Percentiles rank a stretch among this genome's conserved stretches.
Evolutionary conservation across 2,888 invertebrate genomes (phyloP).

Genomic region (Taenaris catops): DNA sequence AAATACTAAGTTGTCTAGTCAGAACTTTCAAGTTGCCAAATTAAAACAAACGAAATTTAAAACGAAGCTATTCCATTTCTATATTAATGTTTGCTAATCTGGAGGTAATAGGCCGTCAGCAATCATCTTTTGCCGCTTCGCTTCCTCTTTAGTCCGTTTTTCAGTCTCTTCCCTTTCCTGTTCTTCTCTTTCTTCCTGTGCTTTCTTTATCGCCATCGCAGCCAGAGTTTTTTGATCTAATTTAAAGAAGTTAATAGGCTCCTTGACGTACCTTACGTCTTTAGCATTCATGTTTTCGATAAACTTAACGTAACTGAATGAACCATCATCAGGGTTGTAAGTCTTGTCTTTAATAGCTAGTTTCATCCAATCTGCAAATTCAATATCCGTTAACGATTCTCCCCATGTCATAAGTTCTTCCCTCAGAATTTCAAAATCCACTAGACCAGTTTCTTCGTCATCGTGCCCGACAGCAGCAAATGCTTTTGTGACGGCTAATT

Average conservation of each 20-base stretch:
- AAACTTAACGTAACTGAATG: slow-evolving; percentile 52
- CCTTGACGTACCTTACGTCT: slow-evolving; percentile 49
- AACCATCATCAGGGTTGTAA: slow-evolving; percentile 43
- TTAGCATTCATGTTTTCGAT: slow-evolving; percentile 64
- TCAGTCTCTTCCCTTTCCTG: slow-evolving; percentile 54
- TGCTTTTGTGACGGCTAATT: slow-evolving; percentile 49
- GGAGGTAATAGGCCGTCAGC: slow-evolving; percentile 50
- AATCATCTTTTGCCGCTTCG: slow-evolving; percentile 54
- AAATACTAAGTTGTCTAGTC: too few species aligned
- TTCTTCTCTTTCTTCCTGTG: slow-evolving; percentile 51
- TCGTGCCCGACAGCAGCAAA: slow-evolving; percentile 58
- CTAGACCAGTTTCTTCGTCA: slow-evolving; percentile 49
- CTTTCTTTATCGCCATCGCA: slow-evolving; percentile 60
- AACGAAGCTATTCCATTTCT: background rate
- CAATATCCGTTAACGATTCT: slow-evolving; percentile 53
- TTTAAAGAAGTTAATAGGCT: slow-evolving; percentile 68
- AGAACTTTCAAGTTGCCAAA: too few species aligned
- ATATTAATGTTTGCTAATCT: slow-evolving; percentile 1
- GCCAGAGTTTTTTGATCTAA: slow-evolving; percentile 66
- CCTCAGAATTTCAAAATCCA: slow-evolving; percentile 46
- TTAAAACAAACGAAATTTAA: too few species aligned
- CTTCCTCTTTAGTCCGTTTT: slow-evolving; percentile 49
- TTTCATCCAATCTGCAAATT: slow-evolving; percentile 55
- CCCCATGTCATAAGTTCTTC: slow-evolving; percentile 61
- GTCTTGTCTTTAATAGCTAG: slow-evolving; percentile 56